Base-by-base conservation (phyloP, 2,797 vertebrate genomes). In the Sebastes kiyomatsui region DNA sequence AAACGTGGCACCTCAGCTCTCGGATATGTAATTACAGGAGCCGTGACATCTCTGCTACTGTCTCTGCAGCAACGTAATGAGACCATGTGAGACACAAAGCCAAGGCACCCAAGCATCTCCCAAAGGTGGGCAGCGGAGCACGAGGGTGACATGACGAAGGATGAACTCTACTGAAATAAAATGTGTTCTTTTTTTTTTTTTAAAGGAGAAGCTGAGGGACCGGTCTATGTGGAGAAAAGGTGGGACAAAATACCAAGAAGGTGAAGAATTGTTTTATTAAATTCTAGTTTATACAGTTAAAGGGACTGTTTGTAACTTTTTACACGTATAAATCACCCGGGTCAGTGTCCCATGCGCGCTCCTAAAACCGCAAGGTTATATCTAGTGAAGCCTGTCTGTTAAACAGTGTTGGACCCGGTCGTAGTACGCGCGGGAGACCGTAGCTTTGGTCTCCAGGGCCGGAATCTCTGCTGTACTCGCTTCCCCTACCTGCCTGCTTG, bases 11-110 rank as follows among this genome's bases (percentile, higher is more conserved):
- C 46, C 82, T 71, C 76, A 4, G 42, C 75, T 76, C 67, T 54
- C 25, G 2, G 61, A 77, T 54, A 84, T 74, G 64, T 85, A 87
- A 91, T 90, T 88, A 88, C 77, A 83, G 32, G 18, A 73, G 78
- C 76, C 25, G 6, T 35, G 28, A 77, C 78, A 77, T 88, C 84
- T 80, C 80, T 2, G 46, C 78, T 32, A 52, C 74, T 59, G 83
- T 85, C 74, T 79, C 76, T 33, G 60, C 71, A 62, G 77, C 22
- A 1, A 16, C 13, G 74, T 89, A 62, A 80, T 82, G 80, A 85
- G 67, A 64, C n/a, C 27, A 1, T 59, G 69, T 13, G 52, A 79
- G 72, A 67, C 23, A 68, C 58, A 65, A 66, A 84, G 72, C 42
- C 69, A 27, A n/a, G 18, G 62, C 32, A 68, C 74, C 56, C 25